Conservation (phyloP, 2,888 invertebrate genomes). For the Molanna angustata region DNA sequence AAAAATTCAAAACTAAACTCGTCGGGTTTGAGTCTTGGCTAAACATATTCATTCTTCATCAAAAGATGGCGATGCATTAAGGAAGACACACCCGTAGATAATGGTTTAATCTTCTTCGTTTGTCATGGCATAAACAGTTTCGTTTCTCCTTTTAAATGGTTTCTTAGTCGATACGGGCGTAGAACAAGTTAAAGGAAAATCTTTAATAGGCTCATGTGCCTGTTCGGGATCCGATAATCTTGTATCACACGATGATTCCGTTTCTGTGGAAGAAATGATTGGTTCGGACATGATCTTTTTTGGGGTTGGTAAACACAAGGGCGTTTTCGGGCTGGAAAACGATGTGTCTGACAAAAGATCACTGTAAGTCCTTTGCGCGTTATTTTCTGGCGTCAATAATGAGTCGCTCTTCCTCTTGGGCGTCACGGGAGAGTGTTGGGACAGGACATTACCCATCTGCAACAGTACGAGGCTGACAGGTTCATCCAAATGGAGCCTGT, state of each 20-base stretch:
- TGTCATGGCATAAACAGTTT: constrained; percentile 39
- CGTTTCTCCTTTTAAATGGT: constrained; percentile 47
- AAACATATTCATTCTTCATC: too few species aligned
- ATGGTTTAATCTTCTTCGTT: constrained; percentile 28
- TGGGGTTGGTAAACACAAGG: constrained; percentile 29
- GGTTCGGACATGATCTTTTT: constrained; percentile 25
- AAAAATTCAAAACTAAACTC: too few species aligned
- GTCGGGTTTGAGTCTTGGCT: too few species aligned
- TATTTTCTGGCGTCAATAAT: constrained; percentile 13
- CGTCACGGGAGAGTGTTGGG: constrained; percentile 1
- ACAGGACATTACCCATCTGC: constrained; percentile 13
- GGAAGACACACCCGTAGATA: too few species aligned
- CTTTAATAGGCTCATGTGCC: not conserved
- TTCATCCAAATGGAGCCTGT: constrained; percentile 73
- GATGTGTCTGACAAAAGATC: constrained; percentile 13
- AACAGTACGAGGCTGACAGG: constrained; percentile 64
- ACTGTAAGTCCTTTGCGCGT: constrained; percentile 14
- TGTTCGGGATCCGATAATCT: not conserved
- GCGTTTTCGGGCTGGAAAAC: constrained; percentile 21
- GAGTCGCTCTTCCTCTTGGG: constrained; percentile 11
- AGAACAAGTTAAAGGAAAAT: constrained; percentile 19
- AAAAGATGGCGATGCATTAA: too few species aligned
- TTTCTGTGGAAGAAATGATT: not conserved
- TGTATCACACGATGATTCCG: not conserved
- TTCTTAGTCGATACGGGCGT: constrained; percentile 35